Conservation (phyloP, 2,888 invertebrate species). For the Mythimna lalbum region DNA sequence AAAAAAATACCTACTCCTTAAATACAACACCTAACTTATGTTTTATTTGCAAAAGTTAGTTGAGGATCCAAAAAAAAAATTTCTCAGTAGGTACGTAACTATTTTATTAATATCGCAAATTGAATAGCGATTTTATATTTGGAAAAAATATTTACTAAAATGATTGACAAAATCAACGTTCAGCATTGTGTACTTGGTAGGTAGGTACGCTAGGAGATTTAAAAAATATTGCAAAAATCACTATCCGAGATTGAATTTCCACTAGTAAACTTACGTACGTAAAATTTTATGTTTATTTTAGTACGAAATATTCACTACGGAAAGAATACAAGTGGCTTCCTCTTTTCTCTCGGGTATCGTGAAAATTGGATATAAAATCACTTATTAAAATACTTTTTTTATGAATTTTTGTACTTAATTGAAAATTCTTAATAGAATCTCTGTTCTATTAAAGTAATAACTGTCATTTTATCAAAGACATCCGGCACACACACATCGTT, state of each 20-base stretch:
- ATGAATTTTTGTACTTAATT: background rate
- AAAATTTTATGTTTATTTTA: slow-evolving; percentile 16
- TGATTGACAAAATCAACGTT: background rate
- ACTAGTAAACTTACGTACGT: background rate
- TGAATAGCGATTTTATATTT: slow-evolving; percentile 10
- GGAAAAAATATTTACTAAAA: slow-evolving; percentile 16
- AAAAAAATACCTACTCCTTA: too few relatives aligned
- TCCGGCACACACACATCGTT: background rate
- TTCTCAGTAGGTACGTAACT: background rate
- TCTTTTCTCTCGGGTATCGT: background rate
- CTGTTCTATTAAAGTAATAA: background rate
- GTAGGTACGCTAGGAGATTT: slow-evolving; percentile 7
- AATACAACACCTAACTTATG: background rate
- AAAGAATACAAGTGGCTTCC: slow-evolving; percentile 8
- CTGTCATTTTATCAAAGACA: background rate
- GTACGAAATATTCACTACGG: background rate
- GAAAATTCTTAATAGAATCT: background rate
- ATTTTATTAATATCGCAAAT: slow-evolving; percentile 24
- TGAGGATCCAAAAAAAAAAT: background rate
- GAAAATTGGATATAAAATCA: slow-evolving; percentile 22
- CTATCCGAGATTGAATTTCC: slow-evolving; percentile 38
- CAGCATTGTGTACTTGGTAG: too few relatives aligned
- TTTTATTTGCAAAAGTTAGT: background rate
- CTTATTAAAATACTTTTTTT: slow-evolving; percentile 8
- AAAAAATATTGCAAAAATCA: slow-evolving; percentile 15